A percentile compares a stretch with the other conserved stretches of the same genome.
Conservation (phyloP, 2,888 invertebrate species). For the Mechanitis messenoides region DNA sequence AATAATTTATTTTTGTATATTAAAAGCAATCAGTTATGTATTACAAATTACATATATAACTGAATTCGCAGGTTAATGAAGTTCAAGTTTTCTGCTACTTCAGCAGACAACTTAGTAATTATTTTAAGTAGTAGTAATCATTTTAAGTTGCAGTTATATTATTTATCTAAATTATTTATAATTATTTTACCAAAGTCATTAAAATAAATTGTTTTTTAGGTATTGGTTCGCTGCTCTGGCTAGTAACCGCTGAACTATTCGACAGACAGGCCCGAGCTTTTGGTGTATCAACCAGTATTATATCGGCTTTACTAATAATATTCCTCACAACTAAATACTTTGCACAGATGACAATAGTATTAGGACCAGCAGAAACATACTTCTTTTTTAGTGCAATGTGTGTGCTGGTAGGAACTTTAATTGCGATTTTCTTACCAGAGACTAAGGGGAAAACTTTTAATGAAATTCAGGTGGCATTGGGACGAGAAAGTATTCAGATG, state of each 20-base stretch:
- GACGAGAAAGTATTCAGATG: slow-evolving; percentile 20
- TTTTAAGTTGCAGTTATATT: background rate
- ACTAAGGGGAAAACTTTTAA: slow-evolving; percentile 56
- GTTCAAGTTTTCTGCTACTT: too few relatives aligned
- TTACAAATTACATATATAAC: too few relatives aligned
- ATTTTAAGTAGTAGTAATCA: too few relatives aligned
- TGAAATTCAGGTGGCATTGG: slow-evolving; percentile 50
- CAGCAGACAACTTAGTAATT: too few relatives aligned
- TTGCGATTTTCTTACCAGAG: slow-evolving; percentile 50
- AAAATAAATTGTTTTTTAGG: slow-evolving; percentile 38
- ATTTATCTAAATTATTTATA: background rate
- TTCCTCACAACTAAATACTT: slow-evolving; percentile 50
- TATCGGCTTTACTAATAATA: slow-evolving; percentile 28
- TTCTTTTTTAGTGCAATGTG: slow-evolving; percentile 43
- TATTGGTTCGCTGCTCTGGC: slow-evolving; percentile 50
- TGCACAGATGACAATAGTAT: slow-evolving; percentile 31
- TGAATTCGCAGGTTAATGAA: too few relatives aligned
- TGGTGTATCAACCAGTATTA: slow-evolving; percentile 37
- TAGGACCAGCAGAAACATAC: slow-evolving; percentile 48
- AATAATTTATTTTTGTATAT: too few relatives aligned
- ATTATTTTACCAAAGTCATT: background rate
- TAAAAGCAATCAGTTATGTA: too few relatives aligned
- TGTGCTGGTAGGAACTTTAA: slow-evolving; percentile 35
- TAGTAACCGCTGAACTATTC: slow-evolving; percentile 49
- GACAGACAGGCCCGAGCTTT: slow-evolving; percentile 45